Evolutionary conservation across 2,888 invertebrate species (phyloP).

Genomic region (Cyclophora punctaria): DNA sequence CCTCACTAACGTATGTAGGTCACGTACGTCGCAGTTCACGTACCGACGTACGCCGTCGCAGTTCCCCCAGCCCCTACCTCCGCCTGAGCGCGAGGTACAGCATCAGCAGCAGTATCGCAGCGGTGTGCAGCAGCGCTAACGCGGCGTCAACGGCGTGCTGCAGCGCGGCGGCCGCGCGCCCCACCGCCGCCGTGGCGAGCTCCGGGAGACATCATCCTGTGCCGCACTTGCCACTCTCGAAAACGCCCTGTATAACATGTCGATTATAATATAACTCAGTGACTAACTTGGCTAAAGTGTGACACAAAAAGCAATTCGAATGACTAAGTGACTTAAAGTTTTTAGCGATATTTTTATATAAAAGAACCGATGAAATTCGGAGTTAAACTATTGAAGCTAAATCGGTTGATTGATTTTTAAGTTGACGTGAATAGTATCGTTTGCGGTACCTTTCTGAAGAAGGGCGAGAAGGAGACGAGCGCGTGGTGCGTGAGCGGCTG

Average conservation of each 20-base stretch:
- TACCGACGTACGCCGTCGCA: too few relatives aligned
- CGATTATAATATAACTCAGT: neutral
- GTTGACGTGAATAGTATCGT: too few relatives aligned
- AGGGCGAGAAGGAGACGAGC: constrained; percentile 85
- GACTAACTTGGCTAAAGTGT: neutral
- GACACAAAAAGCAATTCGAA: too few relatives aligned
- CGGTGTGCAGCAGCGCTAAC: constrained; percentile 23
- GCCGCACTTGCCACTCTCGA: constrained; percentile 91
- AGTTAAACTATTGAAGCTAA: too few relatives aligned
- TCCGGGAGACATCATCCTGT: constrained; percentile 76
- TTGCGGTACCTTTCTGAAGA: constrained; percentile 80
- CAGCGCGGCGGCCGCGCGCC: constrained; percentile 24
- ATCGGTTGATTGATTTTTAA: too few relatives aligned
- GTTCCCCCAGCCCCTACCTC: neutral
- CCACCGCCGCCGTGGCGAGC: constrained; percentile 46
- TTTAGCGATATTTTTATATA: too few relatives aligned
- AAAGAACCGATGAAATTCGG: too few relatives aligned
- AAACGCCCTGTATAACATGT: constrained; percentile 76
- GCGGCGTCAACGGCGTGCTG: constrained; percentile 26
- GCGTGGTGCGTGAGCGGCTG: constrained; percentile 79
- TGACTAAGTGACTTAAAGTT: too few relatives aligned
- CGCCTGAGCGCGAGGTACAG: constrained; percentile 19
- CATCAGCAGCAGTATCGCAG: constrained; percentile 35
- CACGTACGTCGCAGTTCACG: too few relatives aligned
- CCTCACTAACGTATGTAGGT: too few relatives aligned